Conservation (phyloP, 2,113 vertebrate species). For the Nymphicus hollandicus region DNA sequence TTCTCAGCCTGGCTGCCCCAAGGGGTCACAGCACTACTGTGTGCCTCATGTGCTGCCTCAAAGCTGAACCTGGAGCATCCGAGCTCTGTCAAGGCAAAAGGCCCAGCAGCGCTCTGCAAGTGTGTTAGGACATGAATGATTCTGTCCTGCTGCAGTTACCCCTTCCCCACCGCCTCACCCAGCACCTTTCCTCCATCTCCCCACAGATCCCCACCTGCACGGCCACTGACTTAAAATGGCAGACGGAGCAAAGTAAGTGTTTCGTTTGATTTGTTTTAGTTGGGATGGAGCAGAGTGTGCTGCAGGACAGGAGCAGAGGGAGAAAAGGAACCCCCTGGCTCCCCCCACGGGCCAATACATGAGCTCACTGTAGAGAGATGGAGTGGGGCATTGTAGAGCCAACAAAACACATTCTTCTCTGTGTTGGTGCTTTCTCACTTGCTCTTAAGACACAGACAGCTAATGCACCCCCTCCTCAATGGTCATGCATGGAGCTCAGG, state of each 20-base stretch:
- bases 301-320: neutral
- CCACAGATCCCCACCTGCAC: neutral
- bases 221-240: constrained; percentile 10
- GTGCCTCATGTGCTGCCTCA: fast-evolving
- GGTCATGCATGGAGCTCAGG: neutral
- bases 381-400: fast-evolving
- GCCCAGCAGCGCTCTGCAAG: neutral
- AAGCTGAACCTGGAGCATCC: neutral
- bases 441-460: neutral
- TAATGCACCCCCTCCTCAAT: neutral
- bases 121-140: fast-evolving
- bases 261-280: neutral
- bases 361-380: fast-evolving
- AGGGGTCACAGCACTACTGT: fast-evolving
- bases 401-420: neutral
- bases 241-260: constrained; percentile 25
- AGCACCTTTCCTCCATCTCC: neutral
- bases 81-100: neutral
- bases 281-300: neutral
- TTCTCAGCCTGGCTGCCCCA: neutral
- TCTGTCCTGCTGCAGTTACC: neutral
- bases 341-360: fast-evolving
- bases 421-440: neutral
- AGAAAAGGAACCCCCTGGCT: fast-evolving
- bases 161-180: neutral